Evolutionary conservation across 1,140 invertebrate species (phyloP).

Genomic region (Carposina sasakii): DNA sequence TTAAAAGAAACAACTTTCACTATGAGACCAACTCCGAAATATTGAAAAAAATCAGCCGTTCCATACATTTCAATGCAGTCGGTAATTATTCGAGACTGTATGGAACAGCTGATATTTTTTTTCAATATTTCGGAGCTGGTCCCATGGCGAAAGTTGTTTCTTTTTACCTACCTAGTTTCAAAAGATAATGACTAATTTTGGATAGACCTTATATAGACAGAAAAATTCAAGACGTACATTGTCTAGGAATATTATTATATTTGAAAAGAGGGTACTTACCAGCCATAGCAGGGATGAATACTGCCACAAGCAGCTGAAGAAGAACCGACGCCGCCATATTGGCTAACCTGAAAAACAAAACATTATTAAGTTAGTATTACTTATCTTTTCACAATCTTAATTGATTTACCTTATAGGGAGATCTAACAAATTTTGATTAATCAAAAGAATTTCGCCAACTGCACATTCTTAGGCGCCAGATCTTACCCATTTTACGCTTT

Average conservation of each 20-base stretch:
- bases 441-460: slow-evolving; percentile 7
- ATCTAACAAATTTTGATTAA: no score
- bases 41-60: no score
- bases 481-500: no score
- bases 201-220: background rate
- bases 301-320: slow-evolving; percentile 9
- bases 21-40: no score
- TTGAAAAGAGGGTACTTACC: background rate
- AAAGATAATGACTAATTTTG: background rate
- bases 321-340: background rate
- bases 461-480: no score
- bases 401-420: no score
- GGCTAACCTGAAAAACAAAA: background rate
- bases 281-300: slow-evolving; percentile 1
- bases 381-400: no score
- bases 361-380: slow-evolving; percentile 1
- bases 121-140: background rate
- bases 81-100: background rate
- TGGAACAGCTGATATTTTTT: background rate
- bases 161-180: background rate
- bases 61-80: no score
- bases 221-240: no score
- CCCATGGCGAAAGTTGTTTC: background rate
- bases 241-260: background rate
- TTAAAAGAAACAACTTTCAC: no score